A percentile compares a stretch with the other conserved stretches of the same genome.
phyloP scores from a whole-genome alignment of 1,140 invertebrate species.

The Zaprionus tsacasi region DNA sequence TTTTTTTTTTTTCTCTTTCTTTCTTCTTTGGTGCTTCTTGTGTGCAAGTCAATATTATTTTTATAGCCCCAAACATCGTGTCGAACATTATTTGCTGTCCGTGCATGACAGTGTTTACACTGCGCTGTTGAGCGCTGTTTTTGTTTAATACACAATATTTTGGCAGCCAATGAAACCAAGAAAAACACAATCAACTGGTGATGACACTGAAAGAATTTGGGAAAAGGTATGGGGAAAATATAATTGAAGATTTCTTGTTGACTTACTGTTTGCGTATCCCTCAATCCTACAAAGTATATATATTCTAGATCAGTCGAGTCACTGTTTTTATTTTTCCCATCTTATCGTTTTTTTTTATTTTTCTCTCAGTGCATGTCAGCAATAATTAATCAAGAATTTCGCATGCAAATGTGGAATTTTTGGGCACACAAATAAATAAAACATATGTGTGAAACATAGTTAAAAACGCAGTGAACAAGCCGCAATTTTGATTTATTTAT shows the following conservation, averaged over 20 bases:
- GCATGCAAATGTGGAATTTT: neutral
- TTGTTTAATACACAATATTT: slow-evolving; percentile 34
- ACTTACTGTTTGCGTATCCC: too few relatives aligned
- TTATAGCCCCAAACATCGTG: slow-evolving; percentile 23
- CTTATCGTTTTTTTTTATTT: neutral
- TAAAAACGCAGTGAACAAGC: neutral
- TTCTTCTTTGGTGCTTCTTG: slow-evolving; percentile 13
- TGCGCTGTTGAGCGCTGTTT: slow-evolving; percentile 28
- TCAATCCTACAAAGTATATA: neutral
- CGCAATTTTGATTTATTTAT: slow-evolving; percentile 5
- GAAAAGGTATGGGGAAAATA: neutral
- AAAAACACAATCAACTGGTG: slow-evolving; percentile 26
- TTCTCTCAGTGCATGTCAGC: slow-evolving; percentile 3
- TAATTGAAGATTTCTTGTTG: neutral
- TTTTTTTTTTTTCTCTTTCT: slow-evolving; percentile 10
- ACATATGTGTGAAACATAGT: neutral
- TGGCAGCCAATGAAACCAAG: slow-evolving; percentile 15
- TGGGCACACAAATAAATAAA: slow-evolving; percentile 2
- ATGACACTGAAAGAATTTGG: slow-evolving; percentile 1
- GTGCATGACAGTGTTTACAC: slow-evolving; percentile 30
- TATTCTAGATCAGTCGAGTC: too few relatives aligned
- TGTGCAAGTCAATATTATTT: slow-evolving; percentile 50
- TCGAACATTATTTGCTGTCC: slow-evolving; percentile 21
- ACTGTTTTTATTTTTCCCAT: neutral
- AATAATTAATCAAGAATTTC: slow-evolving; percentile 9